A percentile compares a stretch with the other conserved stretches of the same genome.
These are phyloP conservation scores for Felis chaus DNA, from an alignment of 2,113 vertebrate species.

Conservation along the genomic window DNA sequence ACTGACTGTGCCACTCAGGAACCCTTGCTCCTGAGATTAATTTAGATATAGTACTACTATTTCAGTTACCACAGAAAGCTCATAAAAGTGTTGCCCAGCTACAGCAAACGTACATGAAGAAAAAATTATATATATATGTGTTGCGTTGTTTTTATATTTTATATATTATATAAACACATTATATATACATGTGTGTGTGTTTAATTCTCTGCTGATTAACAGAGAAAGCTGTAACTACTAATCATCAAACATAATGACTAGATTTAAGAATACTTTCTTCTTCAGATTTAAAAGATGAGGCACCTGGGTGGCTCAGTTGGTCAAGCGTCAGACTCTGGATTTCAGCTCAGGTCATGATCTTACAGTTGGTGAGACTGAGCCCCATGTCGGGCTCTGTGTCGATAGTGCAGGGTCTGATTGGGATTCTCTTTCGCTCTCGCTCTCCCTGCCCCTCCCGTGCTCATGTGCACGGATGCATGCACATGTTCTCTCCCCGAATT, in stretches of 20 bases:
- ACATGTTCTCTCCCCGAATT: no score
- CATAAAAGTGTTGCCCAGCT: not conserved
- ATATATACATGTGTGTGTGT: not conserved
- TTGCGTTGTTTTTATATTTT: not conserved
- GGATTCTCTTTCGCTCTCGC: no score
- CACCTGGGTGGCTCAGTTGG: no score
- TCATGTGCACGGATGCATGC: no score
- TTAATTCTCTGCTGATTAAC: conserved; percentile 38
- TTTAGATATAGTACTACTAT: conserved; percentile 44
- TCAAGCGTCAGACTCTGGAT: no score
- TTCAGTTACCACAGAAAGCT: conserved; percentile 14
- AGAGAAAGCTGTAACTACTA: not conserved
- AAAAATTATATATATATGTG: not conserved
- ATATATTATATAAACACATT: no score
- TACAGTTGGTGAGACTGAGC: no score
- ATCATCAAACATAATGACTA: not conserved
- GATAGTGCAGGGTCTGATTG: no score
- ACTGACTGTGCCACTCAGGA: no score
- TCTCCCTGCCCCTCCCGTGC: no score
- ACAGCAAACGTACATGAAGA: conserved; percentile 41
- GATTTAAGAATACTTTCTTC: conserved; percentile 23
- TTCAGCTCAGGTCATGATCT: no score
- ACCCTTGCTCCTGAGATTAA: conserved; percentile 15
- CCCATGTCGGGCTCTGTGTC: no score
- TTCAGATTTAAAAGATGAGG: conserved; percentile 13